Conservation (phyloP, 2,888 invertebrate genomes). For the Odontocolon sp. region DNA sequence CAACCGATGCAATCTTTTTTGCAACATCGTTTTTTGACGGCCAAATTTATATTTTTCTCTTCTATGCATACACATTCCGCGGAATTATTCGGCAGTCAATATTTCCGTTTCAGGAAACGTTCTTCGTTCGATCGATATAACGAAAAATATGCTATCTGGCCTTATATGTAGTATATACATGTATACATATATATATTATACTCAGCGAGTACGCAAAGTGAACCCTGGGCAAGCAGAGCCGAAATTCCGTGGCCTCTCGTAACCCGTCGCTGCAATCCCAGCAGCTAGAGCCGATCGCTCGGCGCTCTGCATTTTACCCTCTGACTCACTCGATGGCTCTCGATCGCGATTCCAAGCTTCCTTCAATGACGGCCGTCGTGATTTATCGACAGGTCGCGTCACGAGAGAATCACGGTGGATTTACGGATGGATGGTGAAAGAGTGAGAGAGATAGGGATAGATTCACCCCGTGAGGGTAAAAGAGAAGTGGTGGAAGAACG, state of each 20-base stretch:
- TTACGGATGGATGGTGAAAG: constrained; percentile 6
- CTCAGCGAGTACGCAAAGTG: too few species aligned
- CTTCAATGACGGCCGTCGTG: constrained; percentile 58
- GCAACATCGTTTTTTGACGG: too few species aligned
- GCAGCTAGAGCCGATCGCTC: not conserved
- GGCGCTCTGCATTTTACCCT: constrained; percentile 17
- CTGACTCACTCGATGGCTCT: constrained; percentile 49
- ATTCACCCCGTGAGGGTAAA: not conserved
- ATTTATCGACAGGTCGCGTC: constrained; percentile 70
- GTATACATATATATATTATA: too few species aligned
- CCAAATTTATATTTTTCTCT: too few species aligned
- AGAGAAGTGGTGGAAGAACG: constrained; percentile 13
- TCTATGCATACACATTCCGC: too few species aligned
- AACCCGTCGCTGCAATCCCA: not conserved
- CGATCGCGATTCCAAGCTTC: constrained; percentile 49
- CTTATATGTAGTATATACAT: not conserved
- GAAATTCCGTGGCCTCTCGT: not conserved
- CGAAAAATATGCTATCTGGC: not conserved
- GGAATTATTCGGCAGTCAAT: too few species aligned
- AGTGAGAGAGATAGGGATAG: constrained; percentile 3
- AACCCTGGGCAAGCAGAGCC: not conserved
- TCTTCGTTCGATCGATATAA: not conserved
- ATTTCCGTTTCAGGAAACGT: too few species aligned
- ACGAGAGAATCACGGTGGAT: constrained; percentile 58
- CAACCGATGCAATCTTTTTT: not conserved